Evolutionary conservation across 2,797 vertebrate genomes (phyloP), one percentile per base, ranked within the genome.

Genomic region (Strix occidentalis): DNA sequence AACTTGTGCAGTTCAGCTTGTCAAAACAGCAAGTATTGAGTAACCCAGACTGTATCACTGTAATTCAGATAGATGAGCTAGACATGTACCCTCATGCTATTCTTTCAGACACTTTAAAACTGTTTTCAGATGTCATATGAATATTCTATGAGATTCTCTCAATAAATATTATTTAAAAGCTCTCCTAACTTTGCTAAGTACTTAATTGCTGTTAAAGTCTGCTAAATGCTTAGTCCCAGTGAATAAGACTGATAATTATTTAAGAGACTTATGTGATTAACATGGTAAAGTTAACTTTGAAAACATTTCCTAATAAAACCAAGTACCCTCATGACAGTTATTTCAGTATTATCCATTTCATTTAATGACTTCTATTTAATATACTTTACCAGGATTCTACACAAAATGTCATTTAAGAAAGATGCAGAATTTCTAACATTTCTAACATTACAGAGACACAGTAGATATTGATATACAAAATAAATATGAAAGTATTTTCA

Each of bases 61-160:
- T 89, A 97, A 96, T 96, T 95, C 97, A 92, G 82, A 69, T 17
- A 85, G 79, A 90, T 50, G 94, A 92, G 88, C 81, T 81, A 53
- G 35, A 61, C 16, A 58, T 68, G 69, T 83, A 93, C 76, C 86
- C 16, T 3, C 13, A 20, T 6, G 39, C 28, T 91, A 5, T 11
- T 48, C 74, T 76, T 33, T 14, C 66, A 37, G 13, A 18, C 3
- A 43, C 19, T 28, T 84, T 83, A 71, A 74, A 75, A 46, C 17
- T 75, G 5, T 43, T 83, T 81, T 39, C 37, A 78, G 72, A 72
- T 79, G 77, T 80, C 63, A 61, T 29, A 64, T n/a, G 39, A 84
- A 86, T 82, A 85, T 63, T 64, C 90, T 17, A 11, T 35, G 74
- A 79, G 51, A 70, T 54, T 87, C 39, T 53, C 65, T 65, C 64